Percentiles rank a stretch among this genome's conserved stretches.
phyloP scores from a whole-genome alignment of 2,888 invertebrate genomes.

The Lycophotia porphyrea region DNA sequence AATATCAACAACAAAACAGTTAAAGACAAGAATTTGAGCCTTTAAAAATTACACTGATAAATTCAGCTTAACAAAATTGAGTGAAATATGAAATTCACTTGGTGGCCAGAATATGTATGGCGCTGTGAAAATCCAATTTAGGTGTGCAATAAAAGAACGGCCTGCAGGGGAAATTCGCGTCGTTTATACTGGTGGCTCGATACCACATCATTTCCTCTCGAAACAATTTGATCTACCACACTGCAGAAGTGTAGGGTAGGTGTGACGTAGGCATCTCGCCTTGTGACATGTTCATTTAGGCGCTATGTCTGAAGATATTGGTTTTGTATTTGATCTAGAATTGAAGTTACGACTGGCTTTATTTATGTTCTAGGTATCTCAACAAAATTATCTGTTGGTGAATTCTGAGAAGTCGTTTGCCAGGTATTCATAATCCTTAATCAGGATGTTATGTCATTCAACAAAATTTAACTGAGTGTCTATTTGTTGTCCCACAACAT shows the following conservation, averaged over 20 bases:
- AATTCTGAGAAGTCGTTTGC: neutral
- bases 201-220: conserved; percentile 56
- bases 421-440: neutral
- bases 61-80: conserved; percentile 72
- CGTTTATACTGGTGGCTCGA: conserved; percentile 55
- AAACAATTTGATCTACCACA: conserved; percentile 52
- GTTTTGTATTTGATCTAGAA: neutral
- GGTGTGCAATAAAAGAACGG: conserved; percentile 80
- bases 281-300: conserved; percentile 43
- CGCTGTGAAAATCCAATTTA: conserved; percentile 81
- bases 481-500: neutral
- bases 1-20: conserved; percentile 37
- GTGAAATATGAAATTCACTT: conserved; percentile 76
- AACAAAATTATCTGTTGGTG: neutral
- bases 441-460: neutral
- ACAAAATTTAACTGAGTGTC: neutral
- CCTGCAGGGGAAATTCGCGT: conserved; percentile 68
- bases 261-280: neutral
- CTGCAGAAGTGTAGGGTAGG: neutral
- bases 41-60: conserved; percentile 67
- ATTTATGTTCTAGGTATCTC: neutral
- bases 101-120: conserved; percentile 71
- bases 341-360: neutral
- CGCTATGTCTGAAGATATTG: conserved; percentile 18
- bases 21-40: conserved; percentile 29